Conservation (phyloP, 2,113 vertebrate species). For the Merops nubicus region DNA sequence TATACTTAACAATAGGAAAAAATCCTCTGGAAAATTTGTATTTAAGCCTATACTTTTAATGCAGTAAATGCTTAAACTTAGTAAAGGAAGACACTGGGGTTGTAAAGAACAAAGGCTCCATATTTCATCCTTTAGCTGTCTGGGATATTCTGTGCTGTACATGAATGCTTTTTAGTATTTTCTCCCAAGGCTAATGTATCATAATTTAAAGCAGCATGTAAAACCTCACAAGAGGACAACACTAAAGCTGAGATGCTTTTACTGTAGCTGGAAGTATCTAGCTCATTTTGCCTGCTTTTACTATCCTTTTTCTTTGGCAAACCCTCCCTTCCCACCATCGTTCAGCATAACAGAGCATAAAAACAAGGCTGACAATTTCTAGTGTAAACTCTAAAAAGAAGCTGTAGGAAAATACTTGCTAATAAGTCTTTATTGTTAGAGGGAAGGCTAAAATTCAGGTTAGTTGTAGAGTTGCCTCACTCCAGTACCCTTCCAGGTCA, state of each 20-base stretch:
- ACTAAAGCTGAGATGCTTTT: slow-evolving; percentile 65
- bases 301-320: slow-evolving; percentile 52
- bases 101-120: slow-evolving; percentile 63
- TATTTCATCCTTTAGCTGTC: slow-evolving; percentile 66
- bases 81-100: slow-evolving; percentile 53
- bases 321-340: slow-evolving; percentile 24
- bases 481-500: not conserved
- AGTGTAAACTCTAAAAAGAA: slow-evolving; percentile 24
- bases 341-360: slow-evolving; percentile 59
- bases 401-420: not conserved
- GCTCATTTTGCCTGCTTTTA: slow-evolving; percentile 66
- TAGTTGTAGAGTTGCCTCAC: not conserved
- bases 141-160: slow-evolving; percentile 64
- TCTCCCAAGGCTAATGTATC: slow-evolving; percentile 76
- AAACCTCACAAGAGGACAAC: slow-evolving; percentile 75
- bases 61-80: slow-evolving; percentile 67
- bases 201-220: slow-evolving; percentile 70
- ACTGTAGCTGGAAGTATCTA: slow-evolving; percentile 65
- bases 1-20: slow-evolving; percentile 58
- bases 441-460: not conserved
- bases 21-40: slow-evolving; percentile 59
- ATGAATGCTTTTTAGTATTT: slow-evolving; percentile 64
- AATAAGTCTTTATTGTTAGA: not conserved
- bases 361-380: slow-evolving; percentile 42
- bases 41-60: slow-evolving; percentile 64